These are phyloP conservation scores for Nephrocerus scutellatus DNA, from an alignment of 2,888 invertebrate genomes.

Conservation along the genomic window DNA sequence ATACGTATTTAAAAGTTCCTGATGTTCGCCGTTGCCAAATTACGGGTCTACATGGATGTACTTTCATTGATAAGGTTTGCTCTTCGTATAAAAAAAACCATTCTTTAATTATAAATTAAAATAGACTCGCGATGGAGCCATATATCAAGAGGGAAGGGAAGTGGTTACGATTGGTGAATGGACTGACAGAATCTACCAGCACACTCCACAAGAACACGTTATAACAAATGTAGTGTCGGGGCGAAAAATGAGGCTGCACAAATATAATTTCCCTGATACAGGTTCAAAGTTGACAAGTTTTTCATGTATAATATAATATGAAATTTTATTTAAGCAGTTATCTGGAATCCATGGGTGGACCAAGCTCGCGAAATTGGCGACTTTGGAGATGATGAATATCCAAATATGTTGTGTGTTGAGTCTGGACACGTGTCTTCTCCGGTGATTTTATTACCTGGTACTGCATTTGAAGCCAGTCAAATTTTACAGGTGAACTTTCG, in stretches of 20 bases:
- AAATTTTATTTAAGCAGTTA: conserved; percentile 53
- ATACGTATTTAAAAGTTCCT: conserved; percentile 94
- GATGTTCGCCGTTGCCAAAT: conserved; percentile 88
- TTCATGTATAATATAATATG: too few relatives aligned
- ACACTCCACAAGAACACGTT: conserved; percentile 86
- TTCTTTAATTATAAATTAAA: conserved; percentile 4
- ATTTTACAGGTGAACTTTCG: conserved; percentile 70
- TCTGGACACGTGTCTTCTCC: conserved; percentile 85
- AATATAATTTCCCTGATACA: conserved; percentile 91
- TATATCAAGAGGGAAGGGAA: conserved; percentile 85
- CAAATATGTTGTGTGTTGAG: conserved; percentile 94
- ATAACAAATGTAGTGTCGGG: conserved; percentile 89
- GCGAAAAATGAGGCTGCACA: conserved; percentile 85
- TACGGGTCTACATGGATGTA: conserved; percentile 84
- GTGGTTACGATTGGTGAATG: conserved; percentile 85
- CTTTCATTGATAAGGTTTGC: conserved; percentile 78
- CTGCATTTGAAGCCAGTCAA: conserved; percentile 87
- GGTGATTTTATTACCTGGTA: conserved; percentile 79
- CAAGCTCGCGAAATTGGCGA: conserved; percentile 88
- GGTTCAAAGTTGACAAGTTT: too few relatives aligned
- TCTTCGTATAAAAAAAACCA: neutral
- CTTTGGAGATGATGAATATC: conserved; percentile 95
- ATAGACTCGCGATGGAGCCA: conserved; percentile 73
- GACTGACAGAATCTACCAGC: conserved; percentile 90
- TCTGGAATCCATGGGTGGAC: conserved; percentile 97